A percentile compares a stretch with the other conserved stretches of the same genome.
phyloP scores from a whole-genome alignment of 2,113 vertebrate species.

The Corythoichthys intestinalis region DNA sequence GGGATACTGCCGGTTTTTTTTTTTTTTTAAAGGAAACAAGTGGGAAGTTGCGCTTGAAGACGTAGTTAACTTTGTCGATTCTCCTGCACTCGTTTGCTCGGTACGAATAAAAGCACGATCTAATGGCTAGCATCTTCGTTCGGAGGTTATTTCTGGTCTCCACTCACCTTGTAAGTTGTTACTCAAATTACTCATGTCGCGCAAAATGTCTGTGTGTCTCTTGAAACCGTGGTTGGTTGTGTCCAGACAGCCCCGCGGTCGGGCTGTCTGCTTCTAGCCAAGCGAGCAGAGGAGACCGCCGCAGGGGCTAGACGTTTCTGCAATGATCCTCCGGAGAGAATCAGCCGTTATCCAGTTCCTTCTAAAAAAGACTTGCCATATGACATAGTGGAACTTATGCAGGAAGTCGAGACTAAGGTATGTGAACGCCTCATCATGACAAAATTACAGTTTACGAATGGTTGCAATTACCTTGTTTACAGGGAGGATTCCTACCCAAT shows the following conservation, averaged over 20 bases:
- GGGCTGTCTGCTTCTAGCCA: not conserved
- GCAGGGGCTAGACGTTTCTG: conserved; percentile 27
- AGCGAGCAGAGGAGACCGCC: not conserved
- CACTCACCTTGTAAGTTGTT: conserved; percentile 50
- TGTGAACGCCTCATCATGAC: not conserved
- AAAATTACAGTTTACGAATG: not conserved
- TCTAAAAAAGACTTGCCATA: conserved; percentile 79
- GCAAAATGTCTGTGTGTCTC: not conserved
- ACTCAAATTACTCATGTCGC: not conserved
- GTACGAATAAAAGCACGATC: not conserved
- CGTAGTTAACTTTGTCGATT: not conserved
- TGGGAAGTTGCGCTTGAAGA: not conserved
- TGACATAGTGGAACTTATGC: conserved; percentile 82
- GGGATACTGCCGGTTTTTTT: not conserved
- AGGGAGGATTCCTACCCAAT: conserved; percentile 81
- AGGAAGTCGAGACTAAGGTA: conserved; percentile 81
- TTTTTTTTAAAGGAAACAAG: not conserved
- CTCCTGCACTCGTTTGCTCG: not conserved
- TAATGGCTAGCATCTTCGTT: conserved; percentile 54
- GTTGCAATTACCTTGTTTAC: not conserved
- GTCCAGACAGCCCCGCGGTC: conserved; percentile 30
- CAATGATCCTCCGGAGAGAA: conserved; percentile 46
- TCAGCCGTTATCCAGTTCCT: conserved; percentile 76
- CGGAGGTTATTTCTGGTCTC: conserved; percentile 24
- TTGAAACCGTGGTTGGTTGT: not conserved